phyloP scores from a whole-genome alignment of 2,888 invertebrate genomes.

The Melanchra persicariae region DNA sequence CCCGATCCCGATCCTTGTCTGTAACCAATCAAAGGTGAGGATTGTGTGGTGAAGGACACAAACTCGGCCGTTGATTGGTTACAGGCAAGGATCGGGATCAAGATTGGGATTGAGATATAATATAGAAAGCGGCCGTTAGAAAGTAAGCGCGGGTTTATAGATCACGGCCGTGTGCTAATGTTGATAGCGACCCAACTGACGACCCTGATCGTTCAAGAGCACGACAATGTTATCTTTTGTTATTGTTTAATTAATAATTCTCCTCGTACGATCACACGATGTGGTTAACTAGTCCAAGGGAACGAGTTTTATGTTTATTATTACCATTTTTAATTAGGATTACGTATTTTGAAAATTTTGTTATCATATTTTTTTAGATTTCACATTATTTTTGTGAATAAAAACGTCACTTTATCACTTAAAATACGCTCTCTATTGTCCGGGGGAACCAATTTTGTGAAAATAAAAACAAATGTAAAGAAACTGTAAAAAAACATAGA shows the following conservation, averaged over 20 bases:
- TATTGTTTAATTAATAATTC: background rate
- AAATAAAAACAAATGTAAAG: too few species aligned
- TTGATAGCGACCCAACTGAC: background rate
- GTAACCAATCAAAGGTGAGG: too few species aligned
- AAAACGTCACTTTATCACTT: background rate
- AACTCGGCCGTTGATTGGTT: too few species aligned
- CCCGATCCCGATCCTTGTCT: too few species aligned
- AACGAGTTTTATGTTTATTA: too few species aligned
- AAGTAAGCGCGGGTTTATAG: slow-evolving; percentile 16
- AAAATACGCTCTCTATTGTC: background rate
- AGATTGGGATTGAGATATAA: too few species aligned
- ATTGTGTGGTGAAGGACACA: too few species aligned
- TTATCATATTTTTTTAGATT: background rate
- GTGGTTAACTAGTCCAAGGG: slow-evolving; percentile 3
- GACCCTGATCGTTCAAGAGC: slow-evolving; percentile 6
- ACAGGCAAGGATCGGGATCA: too few species aligned
- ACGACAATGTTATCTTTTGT: background rate
- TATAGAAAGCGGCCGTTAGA: too few species aligned
- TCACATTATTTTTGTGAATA: background rate
- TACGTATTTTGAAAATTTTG: background rate
- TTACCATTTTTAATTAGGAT: too few species aligned
- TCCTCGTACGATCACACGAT: background rate
- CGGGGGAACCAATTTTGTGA: too few species aligned
- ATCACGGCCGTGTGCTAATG: slow-evolving; percentile 1
- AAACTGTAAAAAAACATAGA: too few species aligned